phyloP scores from a whole-genome alignment of 2,888 invertebrate genomes.

The Unio pictorum region DNA sequence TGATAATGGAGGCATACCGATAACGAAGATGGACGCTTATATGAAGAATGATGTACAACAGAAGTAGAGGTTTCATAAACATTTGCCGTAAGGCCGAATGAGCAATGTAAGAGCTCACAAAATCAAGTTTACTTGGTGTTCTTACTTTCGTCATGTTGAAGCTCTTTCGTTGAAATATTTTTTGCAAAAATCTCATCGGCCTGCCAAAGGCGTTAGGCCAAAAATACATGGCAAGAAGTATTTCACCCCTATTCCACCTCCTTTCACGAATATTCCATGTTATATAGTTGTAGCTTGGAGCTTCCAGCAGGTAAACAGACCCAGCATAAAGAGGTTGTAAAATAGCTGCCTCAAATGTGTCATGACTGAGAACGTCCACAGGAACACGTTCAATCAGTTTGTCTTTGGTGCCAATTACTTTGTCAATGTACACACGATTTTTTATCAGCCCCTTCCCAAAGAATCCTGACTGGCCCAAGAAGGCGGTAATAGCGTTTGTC shows the following conservation, averaged over 20 bases:
- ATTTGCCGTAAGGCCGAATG: slow-evolving; percentile 60
- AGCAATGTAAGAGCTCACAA: slow-evolving; percentile 59
- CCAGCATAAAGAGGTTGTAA: slow-evolving; percentile 57
- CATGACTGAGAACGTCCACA: slow-evolving; percentile 63
- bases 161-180: slow-evolving; percentile 49
- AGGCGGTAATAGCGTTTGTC: slow-evolving; percentile 56
- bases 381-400: slow-evolving; percentile 59
- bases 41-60: slow-evolving; percentile 56
- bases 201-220: slow-evolving; percentile 56
- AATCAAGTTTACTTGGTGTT: slow-evolving; percentile 56
- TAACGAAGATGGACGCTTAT: slow-evolving; percentile 51
- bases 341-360: slow-evolving; percentile 63
- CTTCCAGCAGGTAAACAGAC: slow-evolving; percentile 53
- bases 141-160: slow-evolving; percentile 55
- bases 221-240: slow-evolving; percentile 60
- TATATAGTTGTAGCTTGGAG: slow-evolving; percentile 60
- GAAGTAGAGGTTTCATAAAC: slow-evolving; percentile 61
- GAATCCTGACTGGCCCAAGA: slow-evolving; percentile 58
- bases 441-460: slow-evolving; percentile 64
- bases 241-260: slow-evolving; percentile 63
- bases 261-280: slow-evolving; percentile 63
- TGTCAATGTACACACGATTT: slow-evolving; percentile 59
- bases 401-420: slow-evolving; percentile 55
- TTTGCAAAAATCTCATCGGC: slow-evolving; percentile 56
- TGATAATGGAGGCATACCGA: slow-evolving; percentile 54